These are phyloP conservation scores for Dryococelus australis DNA, from an alignment of 2,888 invertebrate species.

Conservation along the genomic window DNA sequence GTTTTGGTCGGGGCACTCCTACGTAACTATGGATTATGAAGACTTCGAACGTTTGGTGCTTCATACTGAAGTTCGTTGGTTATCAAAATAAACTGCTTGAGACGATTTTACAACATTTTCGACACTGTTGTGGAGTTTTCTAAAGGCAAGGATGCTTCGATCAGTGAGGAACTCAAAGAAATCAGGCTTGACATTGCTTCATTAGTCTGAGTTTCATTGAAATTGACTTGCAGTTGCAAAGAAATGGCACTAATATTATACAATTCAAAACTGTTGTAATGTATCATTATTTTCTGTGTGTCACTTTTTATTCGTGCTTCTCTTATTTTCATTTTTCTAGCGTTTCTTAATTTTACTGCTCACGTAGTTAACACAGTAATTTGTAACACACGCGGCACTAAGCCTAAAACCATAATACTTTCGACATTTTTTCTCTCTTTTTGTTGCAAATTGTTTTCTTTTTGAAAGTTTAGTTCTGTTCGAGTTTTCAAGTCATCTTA, in stretches of 20 bases:
- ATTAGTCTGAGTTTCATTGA: not conserved
- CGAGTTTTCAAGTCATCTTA: too few relatives aligned
- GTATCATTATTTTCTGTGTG: too few relatives aligned
- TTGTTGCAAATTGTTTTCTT: too few relatives aligned
- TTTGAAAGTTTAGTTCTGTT: too few relatives aligned
- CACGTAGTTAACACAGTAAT: too few relatives aligned
- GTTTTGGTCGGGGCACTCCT: too few relatives aligned
- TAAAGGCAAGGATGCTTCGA: not conserved
- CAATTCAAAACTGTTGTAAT: not conserved
- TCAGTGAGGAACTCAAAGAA: not conserved
- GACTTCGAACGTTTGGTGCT: slow-evolving; percentile 5
- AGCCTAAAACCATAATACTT: too few relatives aligned
- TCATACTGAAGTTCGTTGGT: slow-evolving; percentile 23
- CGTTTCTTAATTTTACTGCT: too few relatives aligned
- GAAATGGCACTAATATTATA: not conserved
- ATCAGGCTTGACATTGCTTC: not conserved
- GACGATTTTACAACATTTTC: not conserved
- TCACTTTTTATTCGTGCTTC: too few relatives aligned
- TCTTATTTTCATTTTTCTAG: too few relatives aligned
- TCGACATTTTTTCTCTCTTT: too few relatives aligned
- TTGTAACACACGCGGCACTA: too few relatives aligned
- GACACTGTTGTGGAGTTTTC: not conserved
- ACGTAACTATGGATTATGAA: not conserved
- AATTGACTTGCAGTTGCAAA: not conserved
- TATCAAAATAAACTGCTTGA: slow-evolving; percentile 1